Evolutionary conservation across 37 sponge, comb jelly and placozoan genomes (phyloP), one percentile per base, ranked within the genome.

Genomic region (Chondrilla cf. caribensis): DNA sequence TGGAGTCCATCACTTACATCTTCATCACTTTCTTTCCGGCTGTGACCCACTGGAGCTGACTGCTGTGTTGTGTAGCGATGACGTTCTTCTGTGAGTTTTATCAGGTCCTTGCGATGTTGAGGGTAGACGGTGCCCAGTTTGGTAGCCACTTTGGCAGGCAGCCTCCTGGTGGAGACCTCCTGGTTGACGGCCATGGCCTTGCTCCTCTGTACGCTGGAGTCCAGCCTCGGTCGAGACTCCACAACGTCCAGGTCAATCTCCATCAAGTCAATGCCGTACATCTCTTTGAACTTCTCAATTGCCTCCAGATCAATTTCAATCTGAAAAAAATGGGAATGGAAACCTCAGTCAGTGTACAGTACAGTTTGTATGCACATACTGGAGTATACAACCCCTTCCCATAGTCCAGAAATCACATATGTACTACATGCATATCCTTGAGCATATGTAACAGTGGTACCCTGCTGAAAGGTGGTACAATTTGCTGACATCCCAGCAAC

Each of bases 151-250:
- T 73, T 73, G 76, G 76, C 25, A 1, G 76, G 76, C 6, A 73
- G 76, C 1, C 76, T 41, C 1, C 76, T 32, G 14, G 31, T 32
- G 76, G 76, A n/a, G 8, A 24, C 18, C 19, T 73, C 76, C 44
- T 73, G 76, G 1, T 73, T 32, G 76, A 73, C 76, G 11, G 41
- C 76, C 7, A 73, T 21, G 7, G 40, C 92, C 37, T 68, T 84
- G 54, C 87, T 77, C 40, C 78, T 76, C 79, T 87, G 92, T 2
- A 87, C 82, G 19, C 85, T 58, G 41, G 38, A 68, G 71, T 91
- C 92, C 37, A 91, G 83, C 38, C 84, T 38, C 38, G 83, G 76
- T 18, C 43, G 82, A 3, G 76, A 32, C 41, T 73, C 42, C 43
- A 73, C 76, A 25, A 21, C 76, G 24, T 73, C 76, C 2, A 73